A percentile compares a stretch with the other conserved stretches of the same genome.
These are phyloP conservation scores for Leptobrachium ailaonicum DNA, from an alignment of 2,113 vertebrate genomes.

Conservation along the genomic window DNA sequence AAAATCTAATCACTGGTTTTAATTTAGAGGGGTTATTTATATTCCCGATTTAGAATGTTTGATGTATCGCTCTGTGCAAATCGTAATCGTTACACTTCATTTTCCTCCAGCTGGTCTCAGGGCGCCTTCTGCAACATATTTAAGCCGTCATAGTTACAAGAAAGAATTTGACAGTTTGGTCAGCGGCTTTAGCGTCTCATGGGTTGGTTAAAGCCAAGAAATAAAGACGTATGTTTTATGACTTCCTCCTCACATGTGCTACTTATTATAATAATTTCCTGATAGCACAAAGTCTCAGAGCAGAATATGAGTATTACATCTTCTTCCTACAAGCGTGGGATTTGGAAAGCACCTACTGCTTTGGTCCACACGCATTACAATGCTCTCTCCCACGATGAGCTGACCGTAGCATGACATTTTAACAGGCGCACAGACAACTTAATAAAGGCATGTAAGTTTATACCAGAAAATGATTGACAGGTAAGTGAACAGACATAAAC, in stretches of 20 bases:
- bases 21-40: too few species aligned
- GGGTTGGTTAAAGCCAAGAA: neutral
- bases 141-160: neutral
- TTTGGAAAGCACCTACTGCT: neutral
- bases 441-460: too few species aligned
- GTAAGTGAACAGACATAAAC: too few species aligned
- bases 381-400: neutral
- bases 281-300: neutral
- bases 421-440: too few species aligned
- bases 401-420: too few species aligned
- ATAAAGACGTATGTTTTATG: neutral
- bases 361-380: neutral
- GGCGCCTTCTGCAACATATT: neutral
- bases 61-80: neutral
- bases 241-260: constrained; percentile 26
- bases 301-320: constrained; percentile 5
- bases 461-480: too few species aligned
- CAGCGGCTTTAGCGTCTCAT: neutral
- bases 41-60: too few species aligned
- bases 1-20: too few species aligned
- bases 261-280: constrained; percentile 29
- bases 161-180: neutral
- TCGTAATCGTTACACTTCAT: neutral
- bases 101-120: neutral
- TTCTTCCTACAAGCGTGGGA: neutral